phyloP scores from a whole-genome alignment of 1,140 invertebrate genomes.

The Ditylenchus dipsaci region DNA sequence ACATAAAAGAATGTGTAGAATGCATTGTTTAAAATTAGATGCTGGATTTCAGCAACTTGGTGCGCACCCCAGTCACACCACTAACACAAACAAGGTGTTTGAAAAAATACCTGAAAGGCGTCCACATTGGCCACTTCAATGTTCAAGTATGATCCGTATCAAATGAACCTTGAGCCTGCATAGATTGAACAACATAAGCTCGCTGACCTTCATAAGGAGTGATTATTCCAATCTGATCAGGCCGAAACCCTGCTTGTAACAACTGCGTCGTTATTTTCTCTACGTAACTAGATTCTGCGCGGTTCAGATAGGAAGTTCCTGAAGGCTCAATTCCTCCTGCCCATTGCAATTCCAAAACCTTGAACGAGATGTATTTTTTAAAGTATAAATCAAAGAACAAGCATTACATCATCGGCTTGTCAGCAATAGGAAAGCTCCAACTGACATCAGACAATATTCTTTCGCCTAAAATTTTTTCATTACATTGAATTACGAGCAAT shows the following conservation, averaged over 20 bases:
- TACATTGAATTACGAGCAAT: background rate
- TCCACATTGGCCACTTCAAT: constrained; percentile 99
- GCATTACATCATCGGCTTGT: constrained; percentile 84
- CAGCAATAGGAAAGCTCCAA: constrained; percentile 92
- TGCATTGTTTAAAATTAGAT: too few species aligned
- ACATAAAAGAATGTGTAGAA: too few species aligned
- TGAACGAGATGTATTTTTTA: too few species aligned
- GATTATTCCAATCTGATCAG: constrained; percentile 95
- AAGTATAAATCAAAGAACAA: too few species aligned
- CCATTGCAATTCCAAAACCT: constrained; percentile 85
- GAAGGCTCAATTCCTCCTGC: constrained; percentile 95
- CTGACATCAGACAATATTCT: constrained; percentile 81
- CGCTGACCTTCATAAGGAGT: constrained; percentile 96
- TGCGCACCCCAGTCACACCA: too few species aligned
- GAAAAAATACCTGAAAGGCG: constrained; percentile 77
- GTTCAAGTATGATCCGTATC: constrained; percentile 95
- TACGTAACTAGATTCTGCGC: constrained; percentile 95
- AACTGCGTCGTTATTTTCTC: constrained; percentile 93
- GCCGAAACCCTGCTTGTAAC: constrained; percentile 85
- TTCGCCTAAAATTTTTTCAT: constrained; percentile 68
- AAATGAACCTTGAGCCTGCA: constrained; percentile 95
- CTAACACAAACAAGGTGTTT: too few species aligned
- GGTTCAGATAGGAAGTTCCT: constrained; percentile 94
- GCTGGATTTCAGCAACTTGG: too few species aligned
- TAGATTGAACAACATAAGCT: constrained; percentile 94